A percentile compares a stretch with the other conserved stretches of the same genome.
phyloP scores from a whole-genome alignment of 2,888 invertebrate genomes.

The Leptinotarsa peninsularis region DNA sequence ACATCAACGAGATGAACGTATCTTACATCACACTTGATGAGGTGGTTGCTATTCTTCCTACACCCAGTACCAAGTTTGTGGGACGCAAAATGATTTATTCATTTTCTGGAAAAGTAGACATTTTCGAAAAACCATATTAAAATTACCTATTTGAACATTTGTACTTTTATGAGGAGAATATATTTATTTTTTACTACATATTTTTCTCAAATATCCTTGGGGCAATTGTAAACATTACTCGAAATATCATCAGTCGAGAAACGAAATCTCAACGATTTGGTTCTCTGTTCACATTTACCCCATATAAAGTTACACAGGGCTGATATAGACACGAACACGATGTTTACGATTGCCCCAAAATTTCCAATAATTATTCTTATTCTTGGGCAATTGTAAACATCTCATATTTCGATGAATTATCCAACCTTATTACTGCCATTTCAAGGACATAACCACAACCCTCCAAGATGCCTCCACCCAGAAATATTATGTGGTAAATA shows the following conservation, averaged over 20 bases:
- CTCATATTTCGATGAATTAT: too few relatives aligned
- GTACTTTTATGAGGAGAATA: constrained; percentile 11
- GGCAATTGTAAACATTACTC: too few relatives aligned
- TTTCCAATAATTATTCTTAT: too few relatives aligned
- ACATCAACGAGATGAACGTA: too few relatives aligned
- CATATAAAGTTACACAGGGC: background rate
- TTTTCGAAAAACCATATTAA: background rate
- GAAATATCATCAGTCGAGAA: too few relatives aligned
- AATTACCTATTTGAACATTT: constrained; percentile 17
- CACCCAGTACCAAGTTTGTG: too few relatives aligned
- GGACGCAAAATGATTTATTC: too few relatives aligned
- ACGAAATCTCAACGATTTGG: too few relatives aligned
- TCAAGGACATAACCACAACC: constrained; percentile 18
- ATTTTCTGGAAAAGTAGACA: too few relatives aligned
- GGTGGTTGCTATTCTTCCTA: too few relatives aligned
- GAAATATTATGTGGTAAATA: constrained; percentile 14
- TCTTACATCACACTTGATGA: too few relatives aligned
- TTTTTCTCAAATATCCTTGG: background rate
- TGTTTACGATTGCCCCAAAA: constrained; percentile 11
- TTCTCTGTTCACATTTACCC: constrained; percentile 14
- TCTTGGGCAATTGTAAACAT: too few relatives aligned
- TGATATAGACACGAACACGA: constrained; percentile 8
- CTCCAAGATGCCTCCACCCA: constrained; percentile 18
- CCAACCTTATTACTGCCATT: background rate
- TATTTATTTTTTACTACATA: constrained; percentile 18